Conservation (phyloP, 2,888 invertebrate genomes). For the Meiosimyza platycephala region DNA sequence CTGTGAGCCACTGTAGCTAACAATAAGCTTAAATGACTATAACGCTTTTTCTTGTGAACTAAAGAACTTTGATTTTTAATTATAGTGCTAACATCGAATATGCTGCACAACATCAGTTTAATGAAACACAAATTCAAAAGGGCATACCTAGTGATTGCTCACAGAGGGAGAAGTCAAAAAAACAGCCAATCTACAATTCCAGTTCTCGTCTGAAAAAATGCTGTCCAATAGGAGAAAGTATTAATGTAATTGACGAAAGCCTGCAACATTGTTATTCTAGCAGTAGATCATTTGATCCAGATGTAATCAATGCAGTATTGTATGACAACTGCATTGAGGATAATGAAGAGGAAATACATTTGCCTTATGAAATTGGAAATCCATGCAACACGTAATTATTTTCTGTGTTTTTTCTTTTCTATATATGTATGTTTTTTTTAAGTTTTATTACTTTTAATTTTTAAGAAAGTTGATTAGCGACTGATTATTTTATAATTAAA, state of each 20-base stretch:
- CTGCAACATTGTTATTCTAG: conserved; percentile 53
- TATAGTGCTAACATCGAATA: background rate
- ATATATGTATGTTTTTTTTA: background rate
- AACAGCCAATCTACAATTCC: conserved; percentile 52
- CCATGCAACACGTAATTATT: conserved; percentile 62
- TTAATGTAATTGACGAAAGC: conserved; percentile 55
- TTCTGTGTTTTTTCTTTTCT: background rate
- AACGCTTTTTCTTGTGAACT: too few relatives aligned
- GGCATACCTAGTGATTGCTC: conserved; percentile 55
- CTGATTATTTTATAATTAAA: too few relatives aligned
- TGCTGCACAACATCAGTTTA: background rate
- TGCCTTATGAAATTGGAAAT: conserved; percentile 61
- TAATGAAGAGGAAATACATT: conserved; percentile 52
- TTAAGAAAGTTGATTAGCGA: too few relatives aligned
- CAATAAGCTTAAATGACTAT: too few relatives aligned
- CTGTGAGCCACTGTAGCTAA: too few relatives aligned
- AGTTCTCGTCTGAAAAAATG: conserved; percentile 68
- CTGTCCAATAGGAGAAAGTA: conserved; percentile 62
- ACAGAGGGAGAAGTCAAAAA: conserved; percentile 54
- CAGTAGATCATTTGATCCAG: conserved; percentile 50
- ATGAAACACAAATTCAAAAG: conserved; percentile 1
- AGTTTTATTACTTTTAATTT: too few relatives aligned
- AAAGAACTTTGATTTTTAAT: background rate
- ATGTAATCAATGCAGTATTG: conserved; percentile 58
- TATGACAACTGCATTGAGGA: conserved; percentile 66